Conservation (phyloP, 2,797 vertebrate genomes). For the Manis javanica region DNA sequence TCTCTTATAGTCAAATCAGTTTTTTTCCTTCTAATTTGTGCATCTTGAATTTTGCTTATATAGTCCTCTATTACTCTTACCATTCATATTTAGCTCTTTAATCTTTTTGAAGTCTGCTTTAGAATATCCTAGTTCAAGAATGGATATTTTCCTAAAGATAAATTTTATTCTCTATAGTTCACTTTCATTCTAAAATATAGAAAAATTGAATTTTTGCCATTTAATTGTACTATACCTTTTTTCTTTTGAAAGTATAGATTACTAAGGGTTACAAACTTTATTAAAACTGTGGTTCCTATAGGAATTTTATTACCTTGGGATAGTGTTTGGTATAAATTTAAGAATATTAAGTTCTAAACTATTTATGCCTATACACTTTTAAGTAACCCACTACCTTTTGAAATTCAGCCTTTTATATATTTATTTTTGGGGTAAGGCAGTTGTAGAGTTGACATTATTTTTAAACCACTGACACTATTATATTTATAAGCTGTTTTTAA, state of each 20-base stretch:
- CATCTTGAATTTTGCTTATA: background rate
- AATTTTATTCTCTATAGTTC: background rate
- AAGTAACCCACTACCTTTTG: slow-evolving; percentile 3
- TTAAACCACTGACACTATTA: background rate
- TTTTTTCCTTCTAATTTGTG: background rate
- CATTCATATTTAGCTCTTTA: slow-evolving; percentile 6
- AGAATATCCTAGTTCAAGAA: background rate
- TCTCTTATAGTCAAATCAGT: background rate
- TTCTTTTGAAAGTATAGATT: background rate
- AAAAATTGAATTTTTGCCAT: background rate
- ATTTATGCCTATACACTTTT: background rate
- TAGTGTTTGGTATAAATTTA: background rate
- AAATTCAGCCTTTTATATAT: background rate
- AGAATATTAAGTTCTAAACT: background rate
- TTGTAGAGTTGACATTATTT: background rate
- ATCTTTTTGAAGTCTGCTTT: background rate
- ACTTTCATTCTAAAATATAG: background rate
- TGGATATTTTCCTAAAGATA: background rate
- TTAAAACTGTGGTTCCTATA: background rate
- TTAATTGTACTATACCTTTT: background rate
- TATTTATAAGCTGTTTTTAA: background rate
- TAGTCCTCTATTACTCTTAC: background rate
- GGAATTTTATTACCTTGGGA: background rate
- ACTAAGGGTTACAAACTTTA: background rate
- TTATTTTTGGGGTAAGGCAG: background rate